Conservation (phyloP, 1,140 invertebrate species). For the Phymorhynchus buccinoides region DNA sequence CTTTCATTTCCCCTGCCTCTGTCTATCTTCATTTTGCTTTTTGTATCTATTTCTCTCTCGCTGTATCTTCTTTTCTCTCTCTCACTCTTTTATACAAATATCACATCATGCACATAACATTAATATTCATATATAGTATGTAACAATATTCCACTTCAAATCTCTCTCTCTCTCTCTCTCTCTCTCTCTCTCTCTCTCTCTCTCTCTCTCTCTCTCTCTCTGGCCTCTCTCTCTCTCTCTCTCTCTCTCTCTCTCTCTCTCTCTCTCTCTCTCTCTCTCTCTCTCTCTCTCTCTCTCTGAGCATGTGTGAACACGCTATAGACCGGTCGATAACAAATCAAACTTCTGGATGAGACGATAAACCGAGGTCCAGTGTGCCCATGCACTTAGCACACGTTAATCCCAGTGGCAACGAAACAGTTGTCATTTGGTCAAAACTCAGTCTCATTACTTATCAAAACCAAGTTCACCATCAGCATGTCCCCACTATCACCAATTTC, state of each 20-base stretch:
- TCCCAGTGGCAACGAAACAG: no score
- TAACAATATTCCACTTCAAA: neutral
- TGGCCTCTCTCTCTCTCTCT: neutral
- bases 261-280: neutral
- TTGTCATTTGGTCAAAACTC: no score
- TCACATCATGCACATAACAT: neutral
- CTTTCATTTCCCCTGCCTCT: neutral
- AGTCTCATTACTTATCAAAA: no score
- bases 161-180: neutral
- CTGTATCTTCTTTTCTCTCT: neutral
- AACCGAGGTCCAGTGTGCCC: no score
- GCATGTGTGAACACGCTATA: no score
- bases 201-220: neutral
- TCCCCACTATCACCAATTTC: no score
- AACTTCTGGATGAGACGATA: neutral
- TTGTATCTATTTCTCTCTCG: no score
- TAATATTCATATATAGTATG: neutral
- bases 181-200: neutral
- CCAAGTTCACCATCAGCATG: no score
- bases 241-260: neutral
- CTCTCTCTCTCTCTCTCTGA: neutral
- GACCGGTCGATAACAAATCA: neutral
- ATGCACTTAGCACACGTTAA: no score
- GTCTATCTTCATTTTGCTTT: no score
- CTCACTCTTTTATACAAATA: neutral